Percentiles rank a stretch among this genome's conserved stretches.
Conservation (phyloP, 2,888 invertebrate species). For the Thyatira batis region DNA sequence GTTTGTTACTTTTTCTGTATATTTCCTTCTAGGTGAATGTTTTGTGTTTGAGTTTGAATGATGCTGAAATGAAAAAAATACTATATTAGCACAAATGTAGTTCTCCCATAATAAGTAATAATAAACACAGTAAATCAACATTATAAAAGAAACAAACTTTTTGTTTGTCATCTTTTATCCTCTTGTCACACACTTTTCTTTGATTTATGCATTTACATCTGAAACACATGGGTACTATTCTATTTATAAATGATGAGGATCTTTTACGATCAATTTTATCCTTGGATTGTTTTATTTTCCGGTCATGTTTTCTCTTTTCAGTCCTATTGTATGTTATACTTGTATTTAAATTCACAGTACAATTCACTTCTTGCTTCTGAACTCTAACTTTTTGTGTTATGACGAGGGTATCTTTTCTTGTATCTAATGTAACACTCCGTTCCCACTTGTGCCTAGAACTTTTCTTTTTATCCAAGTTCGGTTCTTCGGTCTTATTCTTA, state of each 20-base stretch:
- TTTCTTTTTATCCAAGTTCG: neutral
- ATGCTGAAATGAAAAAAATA: neutral
- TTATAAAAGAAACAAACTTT: neutral
- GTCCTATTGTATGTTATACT: slow-evolving; percentile 1
- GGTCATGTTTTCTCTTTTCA: neutral
- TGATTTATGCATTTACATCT: neutral
- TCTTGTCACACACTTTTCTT: neutral
- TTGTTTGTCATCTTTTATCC: neutral
- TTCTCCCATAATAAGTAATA: too few relatives aligned
- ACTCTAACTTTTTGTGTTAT: neutral
- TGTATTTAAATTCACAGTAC: neutral
- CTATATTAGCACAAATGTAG: too few relatives aligned
- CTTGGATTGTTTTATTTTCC: neutral
- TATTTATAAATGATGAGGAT: neutral
- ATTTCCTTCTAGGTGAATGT: neutral
- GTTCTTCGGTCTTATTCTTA: neutral
- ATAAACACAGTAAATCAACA: too few relatives aligned
- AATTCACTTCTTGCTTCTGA: neutral
- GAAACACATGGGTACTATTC: slow-evolving; percentile 11
- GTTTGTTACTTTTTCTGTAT: neutral
- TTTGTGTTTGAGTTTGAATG: neutral
- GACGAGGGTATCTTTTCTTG: neutral
- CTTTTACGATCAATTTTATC: neutral
- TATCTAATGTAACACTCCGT: neutral
- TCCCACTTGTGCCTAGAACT: neutral